Conservation (phyloP, 2,797 vertebrate genomes). For the Manis crassicaudata region DNA sequence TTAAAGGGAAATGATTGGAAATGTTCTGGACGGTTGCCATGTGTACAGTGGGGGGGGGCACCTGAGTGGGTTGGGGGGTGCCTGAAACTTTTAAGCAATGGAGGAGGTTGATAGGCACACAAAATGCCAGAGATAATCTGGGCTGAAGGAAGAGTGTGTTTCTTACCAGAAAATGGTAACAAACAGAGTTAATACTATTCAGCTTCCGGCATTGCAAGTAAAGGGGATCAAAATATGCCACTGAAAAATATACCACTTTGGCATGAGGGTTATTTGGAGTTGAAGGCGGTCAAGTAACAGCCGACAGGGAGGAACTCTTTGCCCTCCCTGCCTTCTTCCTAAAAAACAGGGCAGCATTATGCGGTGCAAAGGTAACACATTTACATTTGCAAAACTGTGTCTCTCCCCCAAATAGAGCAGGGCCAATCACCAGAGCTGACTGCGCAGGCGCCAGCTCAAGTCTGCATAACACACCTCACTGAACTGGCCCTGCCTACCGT, state of each 20-base stretch:
- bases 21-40: not conserved
- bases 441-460: accelerated
- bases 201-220: too few species aligned
- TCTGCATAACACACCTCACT: not conserved
- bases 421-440: too few species aligned
- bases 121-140: not conserved
- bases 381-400: not conserved
- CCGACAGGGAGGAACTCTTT: accelerated
- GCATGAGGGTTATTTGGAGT: not conserved
- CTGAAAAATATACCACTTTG: too few species aligned
- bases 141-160: not conserved
- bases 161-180: not conserved
- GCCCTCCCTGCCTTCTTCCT: not conserved
- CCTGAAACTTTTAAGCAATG: not conserved
- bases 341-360: accelerated
- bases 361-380: too few species aligned
- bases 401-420: not conserved
- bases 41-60: accelerated
- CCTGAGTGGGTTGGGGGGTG: accelerated
- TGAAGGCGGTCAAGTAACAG: not conserved
- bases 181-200: not conserved
- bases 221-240: too few species aligned
- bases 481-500: not conserved
- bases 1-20: not conserved
- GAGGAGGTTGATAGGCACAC: accelerated